Evolutionary conservation across 2,113 vertebrate genomes (phyloP), one percentile per base, ranked within the genome.

Genomic region (Myxocyprinus asiaticus): DNA sequence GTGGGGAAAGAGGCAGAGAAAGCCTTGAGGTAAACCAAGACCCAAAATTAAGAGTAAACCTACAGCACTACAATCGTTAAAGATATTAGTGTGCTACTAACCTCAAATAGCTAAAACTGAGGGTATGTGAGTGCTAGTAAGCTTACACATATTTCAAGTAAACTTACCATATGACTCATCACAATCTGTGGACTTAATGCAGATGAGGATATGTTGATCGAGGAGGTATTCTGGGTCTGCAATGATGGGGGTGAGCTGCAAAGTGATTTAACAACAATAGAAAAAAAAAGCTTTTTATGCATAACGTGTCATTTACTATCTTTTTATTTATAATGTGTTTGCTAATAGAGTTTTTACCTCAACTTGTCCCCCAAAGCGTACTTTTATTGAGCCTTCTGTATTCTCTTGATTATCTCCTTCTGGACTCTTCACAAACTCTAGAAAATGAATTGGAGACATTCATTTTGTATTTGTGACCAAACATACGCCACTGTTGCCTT

Each of bases 121-220:
- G 22, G 22, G 22, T 3, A 33, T 3, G 22, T 1, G 22, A 33
- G 22, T 33, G 22, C 22, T 33, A 48, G 4, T 48, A 4, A 17
- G 9, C 45, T 8, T 72, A 79, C 77, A 79, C 1, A 3, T 33
- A 61, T 76, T 69, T 75, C 6, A 69, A 43, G 6, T 5, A 74
- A 42, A 72, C 88, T 92, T 90, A 98, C 98, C 98, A 0, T 98
- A 99, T 1, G 98, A 99, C 85, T 99, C 98, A 4, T 98, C 97
- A 1, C 92, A 94, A 87, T 99, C 98, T 4, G 95, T 96, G 2
- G 98, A 97, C 84, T 98, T 99, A 67, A 99, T 92, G 85, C 96
- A 95, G 67, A 99, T 96, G 63, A 98, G 94, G 83, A 99, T 96
- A 86, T 99, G 98, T 87, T 99, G 97, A 88, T 99, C 98, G 85